Base-by-base conservation (phyloP, 2,113 vertebrate genomes). In the Ranitomeya variabilis region DNA sequence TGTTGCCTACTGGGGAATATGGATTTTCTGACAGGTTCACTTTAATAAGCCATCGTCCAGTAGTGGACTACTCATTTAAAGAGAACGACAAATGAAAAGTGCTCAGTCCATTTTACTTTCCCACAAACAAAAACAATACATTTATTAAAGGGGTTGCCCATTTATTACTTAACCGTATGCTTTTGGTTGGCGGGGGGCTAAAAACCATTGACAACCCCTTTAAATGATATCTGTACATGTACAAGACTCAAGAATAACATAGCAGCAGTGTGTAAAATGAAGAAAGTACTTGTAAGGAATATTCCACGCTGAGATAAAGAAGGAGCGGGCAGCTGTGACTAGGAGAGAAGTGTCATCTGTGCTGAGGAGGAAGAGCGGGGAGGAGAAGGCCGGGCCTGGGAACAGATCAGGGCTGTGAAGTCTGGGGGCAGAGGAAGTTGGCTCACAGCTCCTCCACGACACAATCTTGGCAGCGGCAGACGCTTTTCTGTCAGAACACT, bases 341-440 rank as follows among this genome's bases (percentile, higher is more conserved):
- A 77, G 51, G 18, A 79, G 15, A 6, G 66, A 87, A 66, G 64
- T 86, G 74, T 86, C 85, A 86, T 86, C 71, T 12, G 8, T 19
- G 37, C 18, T 64, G 74, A 67, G 26, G 26, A 23, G 64, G 77
- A 86, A 73, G 12, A 21, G 14, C 74, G n/a, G 84, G 66, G 78
- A 79, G 76, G 19, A 86, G 60, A 54, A 76, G 83, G 59, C 62
- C 71, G 45, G 64, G 77, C 86, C 66, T 87, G 86, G 86, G 86
- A 87, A 87, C 26, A 80, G 64, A 82, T 60, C 78, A 1, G 55
- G 16, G 62, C 86, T 87, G 78, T 81, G 86, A 80, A 82, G 86
- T 87, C 86, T 81, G 78, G 86, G 80, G 86, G 86, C 86, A 69
- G 67, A 74, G 79, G 64, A 82, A 74, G 86, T 74, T 88, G 86